A percentile compares a stretch with the other conserved stretches of the same genome.
Evolutionary conservation across 2,797 vertebrate species (phyloP).

Genomic region (Trachurus trachurus): DNA sequence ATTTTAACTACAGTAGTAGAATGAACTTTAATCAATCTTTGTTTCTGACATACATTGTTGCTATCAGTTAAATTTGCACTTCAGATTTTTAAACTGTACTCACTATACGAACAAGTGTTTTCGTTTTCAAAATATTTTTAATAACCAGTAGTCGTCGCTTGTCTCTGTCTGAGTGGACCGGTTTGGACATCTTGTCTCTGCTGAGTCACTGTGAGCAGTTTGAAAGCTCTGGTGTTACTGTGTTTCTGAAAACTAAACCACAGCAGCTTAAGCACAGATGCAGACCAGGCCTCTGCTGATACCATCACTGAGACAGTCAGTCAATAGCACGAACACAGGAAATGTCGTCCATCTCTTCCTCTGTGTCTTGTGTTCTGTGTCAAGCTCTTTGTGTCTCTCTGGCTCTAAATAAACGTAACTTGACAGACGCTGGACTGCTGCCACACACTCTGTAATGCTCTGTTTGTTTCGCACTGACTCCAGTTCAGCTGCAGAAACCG

Average conservation of each 20-base stretch:
- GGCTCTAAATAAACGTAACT: conserved; percentile 21
- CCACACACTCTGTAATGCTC: conserved; percentile 36
- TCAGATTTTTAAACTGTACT: neutral
- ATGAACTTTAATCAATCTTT: neutral
- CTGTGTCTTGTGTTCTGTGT: conserved; percentile 25
- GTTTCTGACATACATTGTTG: neutral
- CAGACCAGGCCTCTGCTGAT: conserved; percentile 44
- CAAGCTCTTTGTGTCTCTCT: neutral
- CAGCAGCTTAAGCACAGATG: conserved; percentile 18
- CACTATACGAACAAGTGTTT: neutral
- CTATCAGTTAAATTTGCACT: neutral
- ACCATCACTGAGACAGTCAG: conserved; percentile 31
- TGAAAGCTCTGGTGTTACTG: conserved; percentile 10
- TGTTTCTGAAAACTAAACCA: conserved; percentile 2
- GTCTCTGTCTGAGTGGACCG: neutral
- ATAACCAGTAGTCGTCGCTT: neutral
- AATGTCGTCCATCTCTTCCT: conserved; percentile 19
- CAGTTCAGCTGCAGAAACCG: conserved; percentile 27
- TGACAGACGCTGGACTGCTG: conserved; percentile 18
- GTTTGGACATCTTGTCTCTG: conserved; percentile 23
- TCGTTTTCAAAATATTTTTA: neutral
- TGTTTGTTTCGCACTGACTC: conserved; percentile 27
- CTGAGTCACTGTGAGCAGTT: conserved; percentile 32
- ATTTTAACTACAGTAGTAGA: neutral
- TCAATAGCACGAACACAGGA: conserved; percentile 24